Evolutionary conservation across 2,888 invertebrate genomes (phyloP), one percentile per base, ranked within the genome.

Genomic region (Morpho helenor): DNA sequence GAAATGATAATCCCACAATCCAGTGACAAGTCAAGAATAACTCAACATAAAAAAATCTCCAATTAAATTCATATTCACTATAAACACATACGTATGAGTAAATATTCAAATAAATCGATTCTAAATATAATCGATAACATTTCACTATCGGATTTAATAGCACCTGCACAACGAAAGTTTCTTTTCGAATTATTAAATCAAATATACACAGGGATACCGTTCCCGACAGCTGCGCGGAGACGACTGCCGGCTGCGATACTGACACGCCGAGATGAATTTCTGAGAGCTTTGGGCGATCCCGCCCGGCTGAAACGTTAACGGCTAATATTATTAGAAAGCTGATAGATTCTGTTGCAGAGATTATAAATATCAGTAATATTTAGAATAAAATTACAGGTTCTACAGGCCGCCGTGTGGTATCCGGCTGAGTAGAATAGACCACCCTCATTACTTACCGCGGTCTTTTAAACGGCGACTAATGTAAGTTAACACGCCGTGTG

Each of bases 271-370:
- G 60, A 62, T 60, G 59, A 55, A 58, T 57, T 61, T 60, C 58
- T 56, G 57, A 31, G 52, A 60, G 58, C 56, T 58, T 62, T 59
- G 56, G 41, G 50, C 50, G 58, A 59, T 56, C 49, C 56, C 58
- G 58, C 56, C 57, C 57, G 62, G 47, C 61, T 57, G 60, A 60
- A 56, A 60, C 52, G 60, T 57, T 55, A 60, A 31, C 56, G 52
- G 52, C 56, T 39, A 43, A 31, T 23, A 39, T 50, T 60, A 55
- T 51, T 31, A 31, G 31, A 31, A 31, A 31, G 3, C 4, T 31
- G 31, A 31, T 31, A 31, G 31, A 31, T 31, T 31, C 31, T 5
- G 31, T 31, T 31, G 31, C 31, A 31, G 31, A 1, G 31, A 16
- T 31, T 31, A 31, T 31, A 31, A 31, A 31, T 31, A 31, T 5